Percentiles rank a stretch among this genome's conserved stretches.
Conservation (phyloP, 2,113 vertebrate species). For the Laticauda colubrina region DNA sequence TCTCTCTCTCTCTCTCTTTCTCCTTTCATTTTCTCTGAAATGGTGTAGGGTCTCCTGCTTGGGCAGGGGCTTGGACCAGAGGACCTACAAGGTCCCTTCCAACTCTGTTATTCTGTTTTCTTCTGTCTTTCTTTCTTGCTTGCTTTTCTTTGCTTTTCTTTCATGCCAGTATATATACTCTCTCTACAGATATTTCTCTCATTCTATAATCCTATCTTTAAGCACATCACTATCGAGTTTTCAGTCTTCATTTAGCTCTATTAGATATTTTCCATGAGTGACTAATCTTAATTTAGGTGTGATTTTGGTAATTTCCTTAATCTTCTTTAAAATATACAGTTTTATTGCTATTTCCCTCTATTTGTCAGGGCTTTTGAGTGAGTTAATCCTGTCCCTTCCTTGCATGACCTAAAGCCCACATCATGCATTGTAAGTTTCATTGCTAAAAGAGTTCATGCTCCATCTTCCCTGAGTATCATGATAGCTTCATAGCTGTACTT, state of each 20-base stretch:
- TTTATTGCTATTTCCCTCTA: not conserved
- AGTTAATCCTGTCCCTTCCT: not conserved
- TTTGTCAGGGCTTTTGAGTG: not conserved
- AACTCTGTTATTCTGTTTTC: no score
- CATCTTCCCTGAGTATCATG: not conserved
- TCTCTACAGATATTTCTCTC: no score
- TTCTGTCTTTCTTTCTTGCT: no score
- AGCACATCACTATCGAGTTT: not conserved
- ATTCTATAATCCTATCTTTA: not conserved
- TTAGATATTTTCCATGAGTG: not conserved
- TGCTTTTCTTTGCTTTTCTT: not conserved
- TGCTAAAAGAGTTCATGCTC: not conserved
- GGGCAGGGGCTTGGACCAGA: no score
- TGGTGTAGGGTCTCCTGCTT: no score
- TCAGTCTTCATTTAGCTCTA: not conserved
- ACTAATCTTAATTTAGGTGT: not conserved
- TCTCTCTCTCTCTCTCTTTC: no score
- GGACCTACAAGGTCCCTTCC: no score
- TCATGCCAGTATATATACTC: not conserved
- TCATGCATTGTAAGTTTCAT: not conserved
- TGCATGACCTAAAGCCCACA: not conserved
- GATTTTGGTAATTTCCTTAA: not conserved
- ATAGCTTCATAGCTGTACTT: not conserved
- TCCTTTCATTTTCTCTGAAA: accelerated
- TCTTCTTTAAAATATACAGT: not conserved